Base-by-base conservation (phyloP, 2,113 vertebrate species). In the Hippocampus mohnikei region DNA sequence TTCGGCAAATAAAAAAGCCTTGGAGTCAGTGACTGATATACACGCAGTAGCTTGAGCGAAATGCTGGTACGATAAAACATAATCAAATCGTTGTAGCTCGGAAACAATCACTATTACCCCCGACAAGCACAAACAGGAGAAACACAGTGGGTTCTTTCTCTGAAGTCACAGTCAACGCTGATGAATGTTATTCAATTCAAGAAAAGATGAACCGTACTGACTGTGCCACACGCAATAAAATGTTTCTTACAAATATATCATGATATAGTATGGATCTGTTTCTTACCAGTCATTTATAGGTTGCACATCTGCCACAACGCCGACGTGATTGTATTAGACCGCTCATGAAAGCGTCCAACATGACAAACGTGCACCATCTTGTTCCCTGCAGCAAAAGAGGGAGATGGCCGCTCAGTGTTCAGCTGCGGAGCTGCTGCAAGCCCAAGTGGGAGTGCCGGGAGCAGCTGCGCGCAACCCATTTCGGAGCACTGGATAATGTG, bases 361-460 rank as follows among this genome's bases (percentile, higher is more conserved):
- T 41, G 60, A 23, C 62, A 64, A 64, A 13, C 20, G 53, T 13
- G 71, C 33, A 46, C 58, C 48, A 59, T 29, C 56, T 33, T 41
- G 16, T 15, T 27, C 25, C 42, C 71, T 60, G 70, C 74, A 48
- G 46, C 23, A 20, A 66, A 60, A 71, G 59, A 25, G 46, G 5
- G 23, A 65, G 37, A 25, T 25, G 66, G 6, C 73, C 68, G 50
- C 61, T 65, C 41, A 55, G n/a, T 60, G 13, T 23, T 72, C 77
- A 81, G 70, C 80, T 25, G 78, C 82, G 44, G 79, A 78, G 71
- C 79, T 9, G 78, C 82, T 63, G 66, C 56, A 6, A 73, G 83
- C 87, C 83, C 81, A 79, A 85, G 81, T 80, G 78, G 87, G 85
- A 82, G 86, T 66, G 84, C 71, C 81, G 15, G 64, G 62, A 76